Conservation (phyloP, 2,797 vertebrate species). For the Babyrousa celebensis region DNA sequence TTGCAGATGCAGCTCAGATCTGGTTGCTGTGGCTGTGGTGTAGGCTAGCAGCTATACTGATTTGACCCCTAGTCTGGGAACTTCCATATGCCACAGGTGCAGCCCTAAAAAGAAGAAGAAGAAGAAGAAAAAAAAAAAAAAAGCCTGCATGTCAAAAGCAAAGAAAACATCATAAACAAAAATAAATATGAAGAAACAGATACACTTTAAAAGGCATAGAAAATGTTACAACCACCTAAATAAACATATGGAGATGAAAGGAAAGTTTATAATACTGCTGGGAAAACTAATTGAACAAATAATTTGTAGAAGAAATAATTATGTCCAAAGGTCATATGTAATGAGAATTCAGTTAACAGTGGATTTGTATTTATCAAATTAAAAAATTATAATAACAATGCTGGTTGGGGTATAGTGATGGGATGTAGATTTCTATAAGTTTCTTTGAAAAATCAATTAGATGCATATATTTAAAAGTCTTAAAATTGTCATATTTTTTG, state of each 20-base stretch:
- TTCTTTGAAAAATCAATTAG: slow-evolving; percentile 21
- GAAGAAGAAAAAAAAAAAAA: too few species aligned
- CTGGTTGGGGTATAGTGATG: background rate
- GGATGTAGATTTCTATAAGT: background rate
- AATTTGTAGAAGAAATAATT: background rate
- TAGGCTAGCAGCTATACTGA: too few species aligned
- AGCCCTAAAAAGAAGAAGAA: too few species aligned
- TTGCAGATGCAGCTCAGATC: too few species aligned
- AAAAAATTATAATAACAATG: background rate
- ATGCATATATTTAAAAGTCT: background rate
- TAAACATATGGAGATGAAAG: background rate
- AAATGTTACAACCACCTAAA: background rate
- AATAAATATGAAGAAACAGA: background rate
- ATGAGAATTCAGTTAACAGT: background rate
- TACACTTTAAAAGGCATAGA: background rate
- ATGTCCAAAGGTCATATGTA: background rate
- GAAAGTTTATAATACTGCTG: background rate
- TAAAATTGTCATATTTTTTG: background rate
- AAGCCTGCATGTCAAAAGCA: background rate
- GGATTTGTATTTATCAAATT: background rate
- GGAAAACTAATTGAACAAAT: slow-evolving; percentile 34
- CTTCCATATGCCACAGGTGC: too few species aligned
- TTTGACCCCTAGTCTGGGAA: too few species aligned
- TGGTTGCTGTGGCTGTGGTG: too few species aligned
- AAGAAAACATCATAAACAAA: background rate